These are phyloP conservation scores for Sphecodes monilicornis DNA, from an alignment of 2,888 invertebrate species.

Conservation along the genomic window DNA sequence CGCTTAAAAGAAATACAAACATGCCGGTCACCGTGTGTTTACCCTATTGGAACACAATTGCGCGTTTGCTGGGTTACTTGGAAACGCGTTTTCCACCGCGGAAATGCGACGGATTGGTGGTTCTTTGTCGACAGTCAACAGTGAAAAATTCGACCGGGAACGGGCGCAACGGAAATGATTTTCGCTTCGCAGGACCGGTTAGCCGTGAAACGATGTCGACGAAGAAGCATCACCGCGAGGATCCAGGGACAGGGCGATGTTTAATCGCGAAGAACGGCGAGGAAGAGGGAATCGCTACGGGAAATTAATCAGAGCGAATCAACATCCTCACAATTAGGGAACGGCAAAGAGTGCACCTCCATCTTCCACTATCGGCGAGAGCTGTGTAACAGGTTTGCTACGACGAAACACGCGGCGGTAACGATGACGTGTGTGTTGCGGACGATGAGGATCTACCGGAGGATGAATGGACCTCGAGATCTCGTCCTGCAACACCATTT, in stretches of 20 bases:
- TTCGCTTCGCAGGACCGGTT: slow-evolving; percentile 14
- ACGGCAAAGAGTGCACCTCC: not conserved
- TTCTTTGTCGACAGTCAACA: not conserved
- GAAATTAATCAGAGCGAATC: slow-evolving; percentile 47
- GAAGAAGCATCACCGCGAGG: not conserved
- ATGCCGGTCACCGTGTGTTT: slow-evolving; percentile 12
- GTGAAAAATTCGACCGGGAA: slow-evolving; percentile 14
- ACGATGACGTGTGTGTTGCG: slow-evolving; percentile 25
- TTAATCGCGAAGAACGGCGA: slow-evolving; percentile 6
- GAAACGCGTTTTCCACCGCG: slow-evolving; percentile 9
- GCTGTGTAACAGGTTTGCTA: slow-evolving; percentile 37
- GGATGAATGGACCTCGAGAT: slow-evolving; percentile 53
- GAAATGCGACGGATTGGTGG: not conserved
- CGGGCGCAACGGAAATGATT: slow-evolving; percentile 8
- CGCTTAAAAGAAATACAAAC: slow-evolving; percentile 17
- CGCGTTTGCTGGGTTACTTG: not conserved
- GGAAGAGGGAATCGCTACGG: not conserved
- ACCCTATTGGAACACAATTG: slow-evolving; percentile 28
- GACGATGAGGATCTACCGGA: slow-evolving; percentile 6
- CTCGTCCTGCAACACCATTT: slow-evolving; percentile 10
- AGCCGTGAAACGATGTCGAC: not conserved
- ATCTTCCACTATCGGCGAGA: not conserved
- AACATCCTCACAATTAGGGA: slow-evolving; percentile 34
- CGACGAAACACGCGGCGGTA: slow-evolving; percentile 27
- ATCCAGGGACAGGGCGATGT: not conserved